Percentiles rank a stretch among this genome's conserved stretches.
Conservation (phyloP, 2,888 invertebrate species). For the Pammene fasciana region DNA sequence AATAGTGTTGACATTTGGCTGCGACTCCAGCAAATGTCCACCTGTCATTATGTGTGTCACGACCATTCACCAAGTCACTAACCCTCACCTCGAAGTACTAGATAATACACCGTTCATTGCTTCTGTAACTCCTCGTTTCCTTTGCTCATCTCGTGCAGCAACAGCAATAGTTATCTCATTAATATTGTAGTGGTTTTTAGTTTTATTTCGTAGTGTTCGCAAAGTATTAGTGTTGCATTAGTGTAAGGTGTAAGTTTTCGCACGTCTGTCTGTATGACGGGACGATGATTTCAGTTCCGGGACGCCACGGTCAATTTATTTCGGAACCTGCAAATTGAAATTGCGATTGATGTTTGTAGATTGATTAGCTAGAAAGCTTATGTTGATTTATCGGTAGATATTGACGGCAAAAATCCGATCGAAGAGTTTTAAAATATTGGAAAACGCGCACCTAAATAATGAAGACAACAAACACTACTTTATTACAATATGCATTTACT, state of each 20-base stretch:
- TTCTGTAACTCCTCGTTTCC: neutral
- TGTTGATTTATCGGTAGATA: neutral
- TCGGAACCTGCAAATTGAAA: constrained; percentile 34
- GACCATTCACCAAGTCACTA: constrained; percentile 39
- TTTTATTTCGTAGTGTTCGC: constrained; percentile 11
- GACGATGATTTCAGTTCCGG: constrained; percentile 58
- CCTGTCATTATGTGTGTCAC: constrained; percentile 54
- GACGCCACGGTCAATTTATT: constrained; percentile 45
- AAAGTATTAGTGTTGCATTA: constrained; percentile 50
- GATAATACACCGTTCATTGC: neutral
- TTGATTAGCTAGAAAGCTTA: constrained; percentile 3
- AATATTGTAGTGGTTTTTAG: neutral
- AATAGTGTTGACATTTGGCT: constrained; percentile 54
- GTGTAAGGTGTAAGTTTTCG: constrained; percentile 60
- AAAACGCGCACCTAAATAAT: too few relatives aligned
- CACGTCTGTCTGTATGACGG: constrained; percentile 55
- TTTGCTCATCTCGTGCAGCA: neutral
- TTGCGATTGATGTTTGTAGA: constrained; percentile 1
- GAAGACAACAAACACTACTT: too few relatives aligned
- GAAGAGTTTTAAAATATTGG: too few relatives aligned
- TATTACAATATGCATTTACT: too few relatives aligned
- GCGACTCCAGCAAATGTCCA: constrained; percentile 57
- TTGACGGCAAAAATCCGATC: neutral
- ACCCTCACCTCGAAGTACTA: neutral
- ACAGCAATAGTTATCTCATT: neutral